Evolutionary conservation across 1,140 invertebrate species (phyloP), one percentile per base, ranked within the genome.

Genomic region (Contarinia nasturtii): DNA sequence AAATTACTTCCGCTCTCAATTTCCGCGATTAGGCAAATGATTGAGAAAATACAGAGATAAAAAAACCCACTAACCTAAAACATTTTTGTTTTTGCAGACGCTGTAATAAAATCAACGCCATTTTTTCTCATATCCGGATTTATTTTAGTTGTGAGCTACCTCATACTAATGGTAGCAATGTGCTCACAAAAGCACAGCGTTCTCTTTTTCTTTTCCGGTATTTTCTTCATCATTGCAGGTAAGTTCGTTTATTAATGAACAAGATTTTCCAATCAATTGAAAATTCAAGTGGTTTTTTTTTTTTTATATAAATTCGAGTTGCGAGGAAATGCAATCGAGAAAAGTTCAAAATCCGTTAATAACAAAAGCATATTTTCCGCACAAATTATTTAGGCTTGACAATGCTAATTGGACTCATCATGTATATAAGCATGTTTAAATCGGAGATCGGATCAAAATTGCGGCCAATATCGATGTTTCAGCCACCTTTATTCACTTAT

Each of bases 371-470:
- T 27, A 27, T 27, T 27, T 27, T 27, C 27, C 10, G 27, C 27
- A 27, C 10, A 27, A 27, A 41, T 48, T 54, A 70, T 72, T 17
- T 65, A 89, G 87, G 86, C 58, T 67, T 92, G 34, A 69, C 88
- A 46, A 87, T 90, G 80, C 72, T 91, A 46, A 80, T 85, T 47
- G 86, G 85, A 18, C 75, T 90, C 57, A 83, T 92, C 51, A 85
- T 90, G 71, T 92, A 90, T 73, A 88, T 92, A 68, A 88, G 86
- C 11, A 79, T 88, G 45, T 83, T 92, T 57, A 91, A 91, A 66
- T 77, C 86, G 0, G 86, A 91, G 73, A 76, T 91, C 14, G 85
- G 84, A 3, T 78, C 79, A 49, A 92, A 91, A 64, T 64, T 91
- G 27, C 71, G 83, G 47, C 78, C 86, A 17, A 74, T 79, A 53